Base-by-base conservation (phyloP, 2,888 invertebrate species). In the Lacanobia wlatinum region DNA sequence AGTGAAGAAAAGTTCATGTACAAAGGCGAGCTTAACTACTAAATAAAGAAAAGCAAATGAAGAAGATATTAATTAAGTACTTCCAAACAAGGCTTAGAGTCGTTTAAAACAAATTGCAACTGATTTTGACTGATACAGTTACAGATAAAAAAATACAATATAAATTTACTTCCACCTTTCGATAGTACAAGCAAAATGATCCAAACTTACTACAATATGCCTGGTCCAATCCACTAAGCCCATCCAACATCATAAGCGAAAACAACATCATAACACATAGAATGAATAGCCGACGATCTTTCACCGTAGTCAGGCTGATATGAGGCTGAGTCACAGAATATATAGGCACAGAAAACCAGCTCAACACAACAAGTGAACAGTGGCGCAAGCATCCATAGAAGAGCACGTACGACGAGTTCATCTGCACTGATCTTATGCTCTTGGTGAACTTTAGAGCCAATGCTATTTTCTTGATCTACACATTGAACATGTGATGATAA, bases 271-370 rank as follows among this genome's bases (percentile, higher is more conserved):
- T 84, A 83, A 83, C 65, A 68, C 67, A 58, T 61, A 78, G 73
- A 68, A 81, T 73, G 84, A 84, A 84, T 85, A 79, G 73, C 70
- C 55, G 64, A 70, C 78, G 71, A 84, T 84, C 72, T 79, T 72
- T 84, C 77, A 84, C 67, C 82, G 75, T 77, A 84, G 70, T 60
- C 70, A 62, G 52, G n/a, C 60, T 72, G 71, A 70, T 82, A 69
- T 70, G 73, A 79, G 73, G 73, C 64, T 60, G 58, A 62, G 63
- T 21, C 66, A 43, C 34, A 23, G 1, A 16, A 4, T 2, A 66
- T 21, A 5, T 9, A 56, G 14, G 8, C 12, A 1, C 7, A 73
- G 73, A 66, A 73, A 66, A 28, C 7, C 1, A 0, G 14, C 1
- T 56, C 0, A 1, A 43, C 14, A 16, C 6, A 28, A 48, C 4